Evolutionary conservation across 2,797 vertebrate species (phyloP).

Genomic region (Antrozous pallidus): DNA sequence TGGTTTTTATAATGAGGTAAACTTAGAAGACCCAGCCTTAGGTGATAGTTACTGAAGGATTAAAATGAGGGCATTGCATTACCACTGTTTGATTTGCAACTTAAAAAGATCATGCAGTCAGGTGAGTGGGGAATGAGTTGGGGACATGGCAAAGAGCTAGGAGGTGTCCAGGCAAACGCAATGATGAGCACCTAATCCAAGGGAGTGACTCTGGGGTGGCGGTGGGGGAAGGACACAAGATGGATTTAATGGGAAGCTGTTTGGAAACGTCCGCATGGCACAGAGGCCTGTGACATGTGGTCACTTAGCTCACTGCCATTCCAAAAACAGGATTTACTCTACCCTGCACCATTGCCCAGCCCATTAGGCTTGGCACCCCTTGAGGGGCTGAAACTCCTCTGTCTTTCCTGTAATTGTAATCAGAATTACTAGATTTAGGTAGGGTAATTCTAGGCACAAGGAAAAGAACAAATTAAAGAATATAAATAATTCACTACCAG

Average conservation of each 20-base stretch:
- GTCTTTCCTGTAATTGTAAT: background rate
- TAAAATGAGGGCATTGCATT: background rate
- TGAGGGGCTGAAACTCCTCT: background rate
- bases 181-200: background rate
- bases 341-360: fast-evolving
- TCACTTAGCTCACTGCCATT: background rate
- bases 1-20: background rate
- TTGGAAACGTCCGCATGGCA: background rate
- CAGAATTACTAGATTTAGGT: constrained; percentile 15
- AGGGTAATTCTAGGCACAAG: constrained; percentile 35
- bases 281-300: background rate
- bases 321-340: background rate
- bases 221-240: background rate
- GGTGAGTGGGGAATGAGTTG: background rate
- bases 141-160: background rate
- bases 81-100: background rate
- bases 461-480: constrained; percentile 61
- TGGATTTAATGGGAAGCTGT: background rate
- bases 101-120: background rate
- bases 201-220: background rate
- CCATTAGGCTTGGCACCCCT: background rate
- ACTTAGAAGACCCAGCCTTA: background rate
- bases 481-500: constrained; percentile 69
- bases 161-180: background rate
- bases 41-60: background rate